These are phyloP conservation scores for Pteronotus mesoamericanus DNA, from an alignment of 2,797 vertebrate species.

Conservation along the genomic window DNA sequence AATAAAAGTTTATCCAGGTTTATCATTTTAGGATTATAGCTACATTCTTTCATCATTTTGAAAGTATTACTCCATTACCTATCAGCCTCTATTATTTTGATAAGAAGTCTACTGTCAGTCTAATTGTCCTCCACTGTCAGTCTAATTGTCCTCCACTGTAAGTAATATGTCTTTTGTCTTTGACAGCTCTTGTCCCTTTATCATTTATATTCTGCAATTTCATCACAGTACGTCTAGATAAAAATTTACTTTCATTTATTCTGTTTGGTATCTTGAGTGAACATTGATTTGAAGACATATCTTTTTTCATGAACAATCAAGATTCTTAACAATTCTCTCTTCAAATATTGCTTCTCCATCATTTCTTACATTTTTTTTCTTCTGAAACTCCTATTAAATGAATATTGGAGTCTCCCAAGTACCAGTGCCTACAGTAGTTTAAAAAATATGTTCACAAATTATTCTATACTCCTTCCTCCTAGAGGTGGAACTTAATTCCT, in stretches of 20 bases:
- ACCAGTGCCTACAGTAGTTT: not conserved
- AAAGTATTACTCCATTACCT: not conserved
- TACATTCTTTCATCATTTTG: not conserved
- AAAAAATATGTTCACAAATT: not conserved
- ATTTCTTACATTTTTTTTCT: not conserved
- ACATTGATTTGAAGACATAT: not conserved
- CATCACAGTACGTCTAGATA: not conserved
- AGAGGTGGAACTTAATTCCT: not conserved
- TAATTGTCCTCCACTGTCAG: not conserved
- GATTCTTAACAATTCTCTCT: not conserved
- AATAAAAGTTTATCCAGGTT: not conserved
- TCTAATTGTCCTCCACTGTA: not conserved
- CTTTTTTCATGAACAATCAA: not conserved
- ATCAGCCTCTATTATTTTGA: not conserved
- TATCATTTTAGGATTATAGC: not conserved
- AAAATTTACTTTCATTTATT: slow-evolving; percentile 24
- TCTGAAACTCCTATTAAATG: not conserved
- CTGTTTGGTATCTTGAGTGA: not conserved
- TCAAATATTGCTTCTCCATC: not conserved
- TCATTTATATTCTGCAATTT: slow-evolving; percentile 10
- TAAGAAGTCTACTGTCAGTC: not conserved
- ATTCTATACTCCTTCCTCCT: not conserved
- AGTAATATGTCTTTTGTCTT: not conserved
- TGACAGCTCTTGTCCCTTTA: not conserved
- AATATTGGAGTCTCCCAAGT: not conserved